Conservation (phyloP, 2,113 vertebrate species). For the Siniperca knerii region DNA sequence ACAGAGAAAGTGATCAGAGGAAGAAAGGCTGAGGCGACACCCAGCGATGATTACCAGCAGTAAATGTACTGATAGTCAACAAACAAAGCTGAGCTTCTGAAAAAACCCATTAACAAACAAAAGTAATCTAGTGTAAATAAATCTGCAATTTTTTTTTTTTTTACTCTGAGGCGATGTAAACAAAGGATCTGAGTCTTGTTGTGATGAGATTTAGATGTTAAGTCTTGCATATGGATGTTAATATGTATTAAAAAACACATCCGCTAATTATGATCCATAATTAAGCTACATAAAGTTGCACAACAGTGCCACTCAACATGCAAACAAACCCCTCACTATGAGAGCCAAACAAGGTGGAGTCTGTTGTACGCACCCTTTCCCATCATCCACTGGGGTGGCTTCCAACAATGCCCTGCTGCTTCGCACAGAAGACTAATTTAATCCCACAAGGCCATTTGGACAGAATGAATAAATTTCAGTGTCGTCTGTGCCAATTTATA, state of each 20-base stretch:
- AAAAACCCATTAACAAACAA: background rate
- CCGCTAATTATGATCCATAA: constrained; percentile 29
- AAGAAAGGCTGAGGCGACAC: constrained; percentile 6
- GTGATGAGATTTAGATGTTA: constrained; percentile 2
- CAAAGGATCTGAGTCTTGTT: constrained; percentile 21
- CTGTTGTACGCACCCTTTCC: constrained; percentile 41
- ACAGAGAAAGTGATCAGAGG: constrained; percentile 7
- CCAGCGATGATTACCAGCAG: background rate
- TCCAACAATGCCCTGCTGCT: constrained; percentile 56
- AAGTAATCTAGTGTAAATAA: constrained; percentile 28
- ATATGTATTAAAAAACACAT: constrained; percentile 22
- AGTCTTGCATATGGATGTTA: constrained; percentile 50
- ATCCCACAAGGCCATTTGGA: constrained; percentile 64
- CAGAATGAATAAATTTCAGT: constrained; percentile 40
- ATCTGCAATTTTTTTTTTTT: background rate
- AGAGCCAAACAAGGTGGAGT: constrained; percentile 48
- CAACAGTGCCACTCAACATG: constrained; percentile 22
- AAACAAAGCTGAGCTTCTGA: constrained; percentile 5
- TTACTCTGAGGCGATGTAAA: constrained; percentile 7
- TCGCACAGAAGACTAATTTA: constrained; percentile 23
- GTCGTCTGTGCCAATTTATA: constrained; percentile 23
- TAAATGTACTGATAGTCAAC: constrained; percentile 5
- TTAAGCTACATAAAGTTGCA: constrained; percentile 55
- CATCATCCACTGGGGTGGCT: constrained; percentile 49
- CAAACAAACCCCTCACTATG: constrained; percentile 33